Percentiles rank a stretch among this genome's conserved stretches.
phyloP scores from a whole-genome alignment of 2,888 invertebrate species.

The Serrognathus titanus region DNA sequence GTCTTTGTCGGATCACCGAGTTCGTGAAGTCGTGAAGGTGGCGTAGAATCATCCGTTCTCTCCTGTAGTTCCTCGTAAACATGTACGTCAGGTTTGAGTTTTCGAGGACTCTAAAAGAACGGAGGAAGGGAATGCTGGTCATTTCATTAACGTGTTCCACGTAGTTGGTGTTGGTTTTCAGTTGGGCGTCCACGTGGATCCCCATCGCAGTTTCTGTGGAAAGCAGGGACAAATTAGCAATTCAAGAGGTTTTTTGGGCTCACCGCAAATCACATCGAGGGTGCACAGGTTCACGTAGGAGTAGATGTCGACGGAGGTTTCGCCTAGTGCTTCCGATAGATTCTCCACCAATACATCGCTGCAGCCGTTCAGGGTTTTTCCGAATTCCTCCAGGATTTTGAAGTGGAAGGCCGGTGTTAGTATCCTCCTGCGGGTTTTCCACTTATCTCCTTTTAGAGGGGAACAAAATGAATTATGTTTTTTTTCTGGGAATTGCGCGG shows the following conservation, averaged over 20 bases:
- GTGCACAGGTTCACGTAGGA: neutral
- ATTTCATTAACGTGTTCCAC: constrained; percentile 65
- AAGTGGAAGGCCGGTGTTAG: constrained; percentile 50
- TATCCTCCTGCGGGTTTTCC: constrained; percentile 47
- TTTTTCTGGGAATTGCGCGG: too few species aligned
- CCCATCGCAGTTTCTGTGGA: constrained; percentile 70
- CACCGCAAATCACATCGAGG: neutral
- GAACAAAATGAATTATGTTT: too few species aligned
- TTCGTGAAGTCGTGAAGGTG: constrained; percentile 55
- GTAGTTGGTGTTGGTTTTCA: constrained; percentile 64
- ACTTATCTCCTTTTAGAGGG: constrained; percentile 41
- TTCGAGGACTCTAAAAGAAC: constrained; percentile 47
- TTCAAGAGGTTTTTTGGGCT: neutral
- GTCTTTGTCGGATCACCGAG: constrained; percentile 46
- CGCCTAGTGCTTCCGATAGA: neutral
- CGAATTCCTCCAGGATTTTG: constrained; percentile 47
- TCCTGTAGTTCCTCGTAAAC: constrained; percentile 57
- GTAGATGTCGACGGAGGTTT: neutral
- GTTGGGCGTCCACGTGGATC: constrained; percentile 67
- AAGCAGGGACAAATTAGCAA: neutral
- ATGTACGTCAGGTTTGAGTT: constrained; percentile 48
- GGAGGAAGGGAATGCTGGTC: constrained; percentile 33
- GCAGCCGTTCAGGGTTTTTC: neutral
- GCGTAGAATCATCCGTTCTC: constrained; percentile 50
- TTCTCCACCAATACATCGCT: neutral